Conservation (phyloP, 1,140 invertebrate species). For the Planococcus citri region DNA sequence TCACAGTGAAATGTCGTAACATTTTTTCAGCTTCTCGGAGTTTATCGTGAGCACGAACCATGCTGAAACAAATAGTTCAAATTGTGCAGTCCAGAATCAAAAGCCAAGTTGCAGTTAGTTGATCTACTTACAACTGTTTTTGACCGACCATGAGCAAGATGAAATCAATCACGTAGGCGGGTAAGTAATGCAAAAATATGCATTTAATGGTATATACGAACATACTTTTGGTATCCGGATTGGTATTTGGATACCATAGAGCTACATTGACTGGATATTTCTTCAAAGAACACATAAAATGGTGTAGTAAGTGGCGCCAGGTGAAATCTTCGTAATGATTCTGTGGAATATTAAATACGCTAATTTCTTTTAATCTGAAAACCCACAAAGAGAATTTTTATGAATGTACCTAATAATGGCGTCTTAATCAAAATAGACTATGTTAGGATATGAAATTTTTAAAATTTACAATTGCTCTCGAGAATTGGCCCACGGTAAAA, state of each 20-base stretch:
- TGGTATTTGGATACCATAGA: slow-evolving; percentile 61
- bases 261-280: slow-evolving; percentile 66
- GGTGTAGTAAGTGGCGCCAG: slow-evolving; percentile 67
- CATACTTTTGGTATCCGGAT: slow-evolving; percentile 59
- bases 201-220: too few species aligned
- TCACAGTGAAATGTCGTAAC: slow-evolving; percentile 81
- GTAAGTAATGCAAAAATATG: too few species aligned
- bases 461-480: not conserved
- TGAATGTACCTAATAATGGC: too few species aligned
- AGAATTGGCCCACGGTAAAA: slow-evolving; percentile 23
- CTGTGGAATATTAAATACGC: slow-evolving; percentile 61
- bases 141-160: slow-evolving; percentile 64
- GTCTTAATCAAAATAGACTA: too few species aligned
- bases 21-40: slow-evolving; percentile 57
- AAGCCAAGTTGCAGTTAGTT: not conserved
- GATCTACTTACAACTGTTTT: slow-evolving; percentile 61
- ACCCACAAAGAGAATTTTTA: too few species aligned
- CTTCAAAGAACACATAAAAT: slow-evolving; percentile 49
- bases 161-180: slow-evolving; percentile 74
- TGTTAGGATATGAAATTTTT: too few species aligned
- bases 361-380: slow-evolving; percentile 49
- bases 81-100: too few species aligned
- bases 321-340: slow-evolving; percentile 48
- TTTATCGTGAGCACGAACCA: too few species aligned
- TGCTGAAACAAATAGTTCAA: slow-evolving; percentile 40